Conservation (phyloP, 2,113 vertebrate genomes). For the Prionailurus viverrinus region DNA sequence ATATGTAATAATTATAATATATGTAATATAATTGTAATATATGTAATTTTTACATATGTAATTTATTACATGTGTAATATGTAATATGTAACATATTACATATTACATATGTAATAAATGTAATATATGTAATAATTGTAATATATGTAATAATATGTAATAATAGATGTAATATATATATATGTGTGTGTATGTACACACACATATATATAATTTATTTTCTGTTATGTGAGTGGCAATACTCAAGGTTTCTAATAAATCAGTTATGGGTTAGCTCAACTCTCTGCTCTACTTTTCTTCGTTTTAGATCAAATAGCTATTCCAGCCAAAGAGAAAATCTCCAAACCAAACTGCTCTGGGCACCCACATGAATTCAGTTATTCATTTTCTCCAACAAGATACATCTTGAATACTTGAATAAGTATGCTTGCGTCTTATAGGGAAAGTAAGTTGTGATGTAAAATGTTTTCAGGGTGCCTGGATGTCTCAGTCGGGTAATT, state of each 20-base stretch:
- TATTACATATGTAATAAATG: no score
- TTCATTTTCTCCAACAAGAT: neutral
- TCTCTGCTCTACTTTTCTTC: neutral
- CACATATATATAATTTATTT: neutral
- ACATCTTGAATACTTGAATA: neutral
- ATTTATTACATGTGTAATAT: no score
- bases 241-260: neutral
- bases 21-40: no score
- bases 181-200: no score
- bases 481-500: no score
- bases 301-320: neutral
- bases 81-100: no score
- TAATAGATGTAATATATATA: no score
- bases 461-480: neutral
- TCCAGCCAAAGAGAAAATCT: slow-evolving; percentile 5
- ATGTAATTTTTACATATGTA: no score
- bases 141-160: no score
- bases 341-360: neutral
- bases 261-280: neutral
- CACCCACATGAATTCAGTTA: neutral
- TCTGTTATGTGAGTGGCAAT: neutral
- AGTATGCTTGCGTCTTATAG: neutral
- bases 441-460: neutral
- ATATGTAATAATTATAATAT: no score
- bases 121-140: no score